Conservation (phyloP, 2,113 vertebrate genomes). For the Hirundichthys speculiger region DNA sequence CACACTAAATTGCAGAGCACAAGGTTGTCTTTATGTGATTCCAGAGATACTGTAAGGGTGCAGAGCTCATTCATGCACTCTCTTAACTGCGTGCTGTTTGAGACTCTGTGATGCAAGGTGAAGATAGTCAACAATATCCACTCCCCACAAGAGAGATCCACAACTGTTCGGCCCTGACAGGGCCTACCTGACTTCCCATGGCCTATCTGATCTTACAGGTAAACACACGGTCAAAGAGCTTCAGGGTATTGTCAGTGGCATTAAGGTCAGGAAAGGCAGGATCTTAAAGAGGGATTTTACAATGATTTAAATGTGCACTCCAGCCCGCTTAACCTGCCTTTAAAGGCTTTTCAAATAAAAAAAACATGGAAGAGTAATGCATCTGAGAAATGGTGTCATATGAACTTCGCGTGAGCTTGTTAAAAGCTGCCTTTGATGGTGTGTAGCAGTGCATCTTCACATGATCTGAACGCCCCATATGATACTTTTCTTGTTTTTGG, state of each 20-base stretch:
- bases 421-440: conserved; percentile 68
- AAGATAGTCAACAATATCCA: conserved; percentile 76
- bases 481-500: conserved; percentile 67
- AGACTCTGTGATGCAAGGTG: conserved; percentile 60
- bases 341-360: conserved; percentile 60
- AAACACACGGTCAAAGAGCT: conserved; percentile 75
- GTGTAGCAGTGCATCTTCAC: conserved; percentile 51
- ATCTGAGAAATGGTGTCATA: conserved; percentile 54
- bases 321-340: conserved; percentile 51
- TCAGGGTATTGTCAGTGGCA: conserved; percentile 60
- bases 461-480: conserved; percentile 63
- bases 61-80: conserved; percentile 72
- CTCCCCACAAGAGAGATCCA: conserved; percentile 71
- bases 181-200: conserved; percentile 75
- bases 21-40: conserved; percentile 78
- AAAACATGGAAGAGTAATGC: conserved; percentile 52
- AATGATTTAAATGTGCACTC: conserved; percentile 48
- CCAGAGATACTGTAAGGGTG: conserved; percentile 70
- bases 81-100: conserved; percentile 63
- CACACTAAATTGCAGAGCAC: conserved; percentile 78
- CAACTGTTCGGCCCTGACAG: conserved; percentile 60
- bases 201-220: conserved; percentile 75
- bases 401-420: conserved; percentile 45
- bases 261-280: conserved; percentile 55
- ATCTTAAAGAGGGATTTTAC: conserved; percentile 39